Evolutionary conservation across 2,888 invertebrate species (phyloP).

Genomic region (Phymatocera aterrima): DNA sequence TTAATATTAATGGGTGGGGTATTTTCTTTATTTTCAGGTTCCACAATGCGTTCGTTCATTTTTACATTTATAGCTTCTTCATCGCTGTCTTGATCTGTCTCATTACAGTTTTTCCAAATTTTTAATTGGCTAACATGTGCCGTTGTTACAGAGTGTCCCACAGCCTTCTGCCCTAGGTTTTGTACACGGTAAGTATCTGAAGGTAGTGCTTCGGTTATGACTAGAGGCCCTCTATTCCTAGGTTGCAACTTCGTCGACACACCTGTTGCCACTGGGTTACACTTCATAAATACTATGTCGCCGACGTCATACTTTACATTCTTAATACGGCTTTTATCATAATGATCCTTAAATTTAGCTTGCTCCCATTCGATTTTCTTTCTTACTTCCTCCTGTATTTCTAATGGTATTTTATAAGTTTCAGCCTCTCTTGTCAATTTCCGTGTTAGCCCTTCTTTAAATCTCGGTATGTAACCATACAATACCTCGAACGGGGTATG

Average conservation of each 20-base stretch:
- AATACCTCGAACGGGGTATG: slow-evolving; percentile 51
- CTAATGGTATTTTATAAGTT: not conserved
- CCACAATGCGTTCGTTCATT: too few relatives aligned
- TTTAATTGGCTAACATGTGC: slow-evolving; percentile 49
- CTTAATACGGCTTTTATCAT: slow-evolving; percentile 14
- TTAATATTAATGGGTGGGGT: too few relatives aligned
- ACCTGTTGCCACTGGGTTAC: slow-evolving; percentile 37
- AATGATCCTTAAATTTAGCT: slow-evolving; percentile 9
- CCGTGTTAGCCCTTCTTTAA: slow-evolving; percentile 13
- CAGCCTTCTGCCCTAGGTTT: not conserved
- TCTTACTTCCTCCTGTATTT: slow-evolving; percentile 1
- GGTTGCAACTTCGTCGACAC: slow-evolving; percentile 46
- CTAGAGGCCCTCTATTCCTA: slow-evolving; percentile 41
- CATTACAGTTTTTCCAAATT: too few relatives aligned
- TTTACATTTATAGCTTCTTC: too few relatives aligned
- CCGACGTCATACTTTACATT: slow-evolving; percentile 40
- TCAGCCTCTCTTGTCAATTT: not conserved
- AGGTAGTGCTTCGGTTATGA: slow-evolving; percentile 12
- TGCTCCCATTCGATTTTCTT: slow-evolving; percentile 39
- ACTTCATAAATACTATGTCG: slow-evolving; percentile 41
- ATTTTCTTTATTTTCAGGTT: too few relatives aligned
- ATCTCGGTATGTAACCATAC: slow-evolving; percentile 51
- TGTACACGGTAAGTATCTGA: slow-evolving; percentile 32
- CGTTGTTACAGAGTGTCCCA: not conserved
- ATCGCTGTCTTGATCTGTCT: too few relatives aligned